phyloP scores from a whole-genome alignment of 1,140 invertebrate genomes.

The Catajapyx aquilonaris region DNA sequence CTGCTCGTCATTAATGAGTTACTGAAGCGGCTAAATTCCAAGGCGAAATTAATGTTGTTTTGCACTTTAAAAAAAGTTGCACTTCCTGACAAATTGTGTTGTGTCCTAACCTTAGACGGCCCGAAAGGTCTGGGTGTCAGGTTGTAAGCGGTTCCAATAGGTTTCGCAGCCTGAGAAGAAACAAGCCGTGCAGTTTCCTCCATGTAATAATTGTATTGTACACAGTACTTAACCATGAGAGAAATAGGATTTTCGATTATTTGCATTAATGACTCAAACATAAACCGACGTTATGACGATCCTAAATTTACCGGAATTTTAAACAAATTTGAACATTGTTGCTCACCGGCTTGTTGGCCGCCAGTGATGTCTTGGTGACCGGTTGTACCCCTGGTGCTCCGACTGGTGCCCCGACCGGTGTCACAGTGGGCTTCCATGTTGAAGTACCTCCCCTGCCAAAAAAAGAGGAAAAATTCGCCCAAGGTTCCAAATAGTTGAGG shows the following conservation, averaged over 20 bases:
- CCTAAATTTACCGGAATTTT: too few relatives aligned
- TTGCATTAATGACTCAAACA: too few relatives aligned
- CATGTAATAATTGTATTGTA: background rate
- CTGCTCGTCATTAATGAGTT: background rate
- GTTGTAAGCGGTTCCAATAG: constrained; percentile 69
- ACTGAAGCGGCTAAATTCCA: background rate
- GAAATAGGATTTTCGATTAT: background rate
- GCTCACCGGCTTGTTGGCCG: constrained; percentile 37
- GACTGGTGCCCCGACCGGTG: constrained; percentile 39
- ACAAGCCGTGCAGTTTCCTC: constrained; percentile 29
- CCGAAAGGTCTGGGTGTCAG: constrained; percentile 61
- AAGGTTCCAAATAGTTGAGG: too few relatives aligned
- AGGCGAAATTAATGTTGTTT: background rate
- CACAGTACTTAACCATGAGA: background rate
- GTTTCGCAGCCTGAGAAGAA: too few relatives aligned
- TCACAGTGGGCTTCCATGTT: constrained; percentile 58
- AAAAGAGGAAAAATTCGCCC: constrained; percentile 7
- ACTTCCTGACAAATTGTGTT: constrained; percentile 8
- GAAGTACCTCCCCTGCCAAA: constrained; percentile 39
- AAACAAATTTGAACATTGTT: background rate
- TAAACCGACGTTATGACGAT: too few relatives aligned
- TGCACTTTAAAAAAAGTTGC: constrained; percentile 7
- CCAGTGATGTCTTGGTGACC: constrained; percentile 73
- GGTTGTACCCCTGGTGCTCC: constrained; percentile 33
- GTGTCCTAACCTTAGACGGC: constrained; percentile 2